Conservation (phyloP, 2,888 invertebrate species). For the Pocota personata region DNA sequence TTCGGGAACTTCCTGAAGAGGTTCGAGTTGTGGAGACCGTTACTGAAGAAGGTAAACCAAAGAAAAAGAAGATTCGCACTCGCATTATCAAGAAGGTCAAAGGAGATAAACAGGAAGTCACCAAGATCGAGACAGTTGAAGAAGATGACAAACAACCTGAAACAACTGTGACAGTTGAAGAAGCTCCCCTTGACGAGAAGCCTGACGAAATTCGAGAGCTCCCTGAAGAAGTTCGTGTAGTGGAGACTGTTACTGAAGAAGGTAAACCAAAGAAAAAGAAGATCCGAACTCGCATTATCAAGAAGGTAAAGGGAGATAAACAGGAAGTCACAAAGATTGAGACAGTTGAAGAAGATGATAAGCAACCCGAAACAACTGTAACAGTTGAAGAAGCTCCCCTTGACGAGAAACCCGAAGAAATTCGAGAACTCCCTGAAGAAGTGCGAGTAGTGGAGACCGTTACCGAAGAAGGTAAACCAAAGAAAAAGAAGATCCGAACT, state of each 20-base stretch:
- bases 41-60: conserved; percentile 78
- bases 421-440: neutral
- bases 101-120: conserved; percentile 78
- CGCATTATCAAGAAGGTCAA: conserved; percentile 79
- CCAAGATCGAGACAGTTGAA: conserved; percentile 78
- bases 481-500: conserved; percentile 11
- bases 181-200: conserved; percentile 78
- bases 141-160: conserved; percentile 80
- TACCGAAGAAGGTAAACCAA: conserved; percentile 10
- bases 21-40: conserved; percentile 75
- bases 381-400: conserved; percentile 3
- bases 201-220: conserved; percentile 77
- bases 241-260: conserved; percentile 75
- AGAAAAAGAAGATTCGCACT: conserved; percentile 79
- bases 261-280: conserved; percentile 23
- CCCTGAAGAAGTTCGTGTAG: conserved; percentile 79
- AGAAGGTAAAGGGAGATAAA: conserved; percentile 24
- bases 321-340: conserved; percentile 37
- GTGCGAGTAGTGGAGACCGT: neutral
- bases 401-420: conserved; percentile 4
- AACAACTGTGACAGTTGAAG: conserved; percentile 78
- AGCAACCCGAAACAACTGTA: conserved; percentile 15
- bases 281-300: conserved; percentile 18
- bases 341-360: conserved; percentile 37
- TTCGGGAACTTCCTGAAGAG: conserved; percentile 76